Conservation (phyloP, 2,797 vertebrate genomes). For the Sandelia bainsii region DNA sequence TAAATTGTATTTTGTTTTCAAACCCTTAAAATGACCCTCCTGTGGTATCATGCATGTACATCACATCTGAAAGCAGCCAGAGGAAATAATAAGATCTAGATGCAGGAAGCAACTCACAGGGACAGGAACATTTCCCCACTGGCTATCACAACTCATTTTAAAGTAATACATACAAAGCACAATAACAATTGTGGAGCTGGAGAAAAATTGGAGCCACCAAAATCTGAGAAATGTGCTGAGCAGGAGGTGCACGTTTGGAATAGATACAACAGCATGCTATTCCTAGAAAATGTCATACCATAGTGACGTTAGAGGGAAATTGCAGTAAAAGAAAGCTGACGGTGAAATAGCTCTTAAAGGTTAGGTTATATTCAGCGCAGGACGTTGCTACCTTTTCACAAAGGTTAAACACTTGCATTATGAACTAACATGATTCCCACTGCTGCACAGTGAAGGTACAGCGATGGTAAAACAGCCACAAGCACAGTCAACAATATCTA, state of each 20-base stretch:
- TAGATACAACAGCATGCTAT: slow-evolving; percentile 32
- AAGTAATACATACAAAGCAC: slow-evolving; percentile 39
- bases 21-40: slow-evolving; percentile 1
- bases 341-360: slow-evolving; percentile 78
- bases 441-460: slow-evolving; percentile 17
- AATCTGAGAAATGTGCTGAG: slow-evolving; percentile 35
- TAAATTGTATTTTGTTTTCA: background rate
- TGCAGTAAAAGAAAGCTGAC: slow-evolving; percentile 49
- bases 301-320: slow-evolving; percentile 45
- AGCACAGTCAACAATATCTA: background rate
- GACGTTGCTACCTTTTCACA: slow-evolving; percentile 55
- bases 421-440: slow-evolving; percentile 41
- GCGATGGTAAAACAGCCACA: slow-evolving; percentile 18
- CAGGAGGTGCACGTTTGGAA: slow-evolving; percentile 16
- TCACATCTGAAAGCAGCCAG: slow-evolving; percentile 20
- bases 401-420: slow-evolving; percentile 74
- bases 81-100: slow-evolving; percentile 40
- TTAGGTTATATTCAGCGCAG: slow-evolving; percentile 69
- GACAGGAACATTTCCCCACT: slow-evolving; percentile 19
- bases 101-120: slow-evolving; percentile 19
- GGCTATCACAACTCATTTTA: slow-evolving; percentile 42
- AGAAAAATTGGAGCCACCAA: slow-evolving; percentile 18
- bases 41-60: slow-evolving; percentile 7
- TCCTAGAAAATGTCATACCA: slow-evolving; percentile 77
- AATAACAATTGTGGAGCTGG: slow-evolving; percentile 20